phyloP scores from a whole-genome alignment of 2,888 invertebrate species.

The Drosophila quinaria region DNA sequence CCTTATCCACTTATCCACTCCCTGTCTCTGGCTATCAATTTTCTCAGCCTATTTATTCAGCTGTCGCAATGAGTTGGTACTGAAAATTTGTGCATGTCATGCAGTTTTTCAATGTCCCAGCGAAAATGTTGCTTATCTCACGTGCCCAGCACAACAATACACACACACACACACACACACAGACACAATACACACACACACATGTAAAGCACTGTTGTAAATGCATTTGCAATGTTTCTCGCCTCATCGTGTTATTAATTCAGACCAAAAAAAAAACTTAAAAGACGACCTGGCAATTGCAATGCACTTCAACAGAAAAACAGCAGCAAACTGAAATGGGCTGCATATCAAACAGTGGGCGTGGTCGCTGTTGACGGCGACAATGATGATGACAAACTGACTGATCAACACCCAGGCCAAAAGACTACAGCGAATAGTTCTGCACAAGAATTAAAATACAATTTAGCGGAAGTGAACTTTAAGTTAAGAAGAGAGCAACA shows the following conservation, averaged over 20 bases:
- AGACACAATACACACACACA: background rate
- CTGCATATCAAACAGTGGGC: constrained; percentile 10
- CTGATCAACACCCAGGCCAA: constrained; percentile 1
- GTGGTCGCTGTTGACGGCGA: constrained; percentile 11
- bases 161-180: constrained; percentile 18
- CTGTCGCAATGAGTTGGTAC: constrained; percentile 37
- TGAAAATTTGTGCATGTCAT: constrained; percentile 38
- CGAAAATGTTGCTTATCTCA: constrained; percentile 69
- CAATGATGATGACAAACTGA: constrained; percentile 20
- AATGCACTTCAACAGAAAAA: constrained; percentile 27
- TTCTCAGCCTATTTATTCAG: constrained; percentile 45
- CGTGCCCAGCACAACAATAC: constrained; percentile 49
- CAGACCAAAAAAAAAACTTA: constrained; percentile 31
- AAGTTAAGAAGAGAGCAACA: constrained; percentile 17
- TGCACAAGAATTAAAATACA: constrained; percentile 36
- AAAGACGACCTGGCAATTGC: constrained; percentile 36
- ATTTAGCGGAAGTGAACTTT: constrained; percentile 58
- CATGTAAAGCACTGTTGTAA: constrained; percentile 4
- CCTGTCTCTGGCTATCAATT: background rate
- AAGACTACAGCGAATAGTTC: constrained; percentile 8
- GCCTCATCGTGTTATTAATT: constrained; percentile 31
- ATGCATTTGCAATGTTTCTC: constrained; percentile 28
- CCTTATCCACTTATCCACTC: background rate
- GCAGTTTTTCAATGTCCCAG: constrained; percentile 53
- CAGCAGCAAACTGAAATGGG: constrained; percentile 13